These are phyloP conservation scores for Sebastes cheni DNA, from an alignment of 2,797 vertebrate species.

Conservation along the genomic window DNA sequence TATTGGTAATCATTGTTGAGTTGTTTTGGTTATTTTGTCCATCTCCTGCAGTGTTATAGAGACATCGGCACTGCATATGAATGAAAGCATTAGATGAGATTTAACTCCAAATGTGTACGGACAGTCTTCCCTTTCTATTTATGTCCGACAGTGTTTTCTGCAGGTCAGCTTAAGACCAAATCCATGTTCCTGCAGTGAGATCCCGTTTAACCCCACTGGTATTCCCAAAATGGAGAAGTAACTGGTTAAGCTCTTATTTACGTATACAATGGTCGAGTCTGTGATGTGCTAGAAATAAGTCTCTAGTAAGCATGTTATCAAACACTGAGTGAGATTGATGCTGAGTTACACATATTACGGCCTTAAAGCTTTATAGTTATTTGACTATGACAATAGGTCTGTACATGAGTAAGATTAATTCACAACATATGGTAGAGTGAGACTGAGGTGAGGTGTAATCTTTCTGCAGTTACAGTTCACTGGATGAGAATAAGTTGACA, in stretches of 20 bases:
- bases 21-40: background rate
- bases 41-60: background rate
- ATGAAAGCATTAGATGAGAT: background rate
- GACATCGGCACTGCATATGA: no score
- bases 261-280: background rate
- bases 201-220: background rate
- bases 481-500: background rate
- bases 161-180: background rate
- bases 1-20: background rate
- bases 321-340: background rate
- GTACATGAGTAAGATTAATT: background rate
- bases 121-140: background rate
- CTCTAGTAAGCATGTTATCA: background rate
- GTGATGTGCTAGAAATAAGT: background rate
- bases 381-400: background rate
- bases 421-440: background rate
- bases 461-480: background rate
- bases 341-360: background rate
- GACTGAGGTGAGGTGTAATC: background rate
- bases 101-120: background rate
- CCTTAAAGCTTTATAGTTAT: background rate
- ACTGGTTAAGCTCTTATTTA: constrained; percentile 19
- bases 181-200: background rate
- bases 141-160: background rate
- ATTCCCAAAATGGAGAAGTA: background rate